These are phyloP conservation scores for Lethenteron camtschaticum DNA, from an alignment of 2,113 vertebrate genomes.

Conservation along the genomic window DNA sequence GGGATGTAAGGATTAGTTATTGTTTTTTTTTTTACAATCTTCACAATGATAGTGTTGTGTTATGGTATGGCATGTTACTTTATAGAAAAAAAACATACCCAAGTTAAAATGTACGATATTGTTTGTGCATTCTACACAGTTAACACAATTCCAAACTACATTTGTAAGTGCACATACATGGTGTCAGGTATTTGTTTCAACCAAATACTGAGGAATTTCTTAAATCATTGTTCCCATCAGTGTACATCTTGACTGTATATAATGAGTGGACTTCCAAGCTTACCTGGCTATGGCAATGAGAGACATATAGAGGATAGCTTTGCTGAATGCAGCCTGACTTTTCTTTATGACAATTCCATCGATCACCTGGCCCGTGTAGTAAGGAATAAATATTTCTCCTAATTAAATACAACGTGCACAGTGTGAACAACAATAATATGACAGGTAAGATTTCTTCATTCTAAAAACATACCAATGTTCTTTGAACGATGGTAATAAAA, in stretches of 20 bases:
- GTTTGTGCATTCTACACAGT: too few relatives aligned
- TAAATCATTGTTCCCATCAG: rapidly evolving
- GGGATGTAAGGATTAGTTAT: too few relatives aligned
- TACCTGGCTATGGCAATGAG: slow-evolving; percentile 36
- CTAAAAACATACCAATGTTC: too few relatives aligned
- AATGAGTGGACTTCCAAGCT: not conserved
- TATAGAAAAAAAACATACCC: too few relatives aligned
- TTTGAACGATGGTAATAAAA: too few relatives aligned
- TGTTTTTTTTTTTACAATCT: too few relatives aligned
- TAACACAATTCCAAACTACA: not conserved
- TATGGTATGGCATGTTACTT: too few relatives aligned
- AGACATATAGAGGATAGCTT: slow-evolving; percentile 25
- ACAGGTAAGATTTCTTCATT: too few relatives aligned
- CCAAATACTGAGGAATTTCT: rapidly evolving
- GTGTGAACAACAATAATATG: too few relatives aligned
- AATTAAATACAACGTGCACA: too few relatives aligned
- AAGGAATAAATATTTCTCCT: slow-evolving; percentile 28
- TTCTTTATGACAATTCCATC: slow-evolving; percentile 34
- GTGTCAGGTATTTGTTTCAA: not conserved
- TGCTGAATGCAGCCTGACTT: slow-evolving; percentile 17
- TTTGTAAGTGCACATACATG: not conserved
- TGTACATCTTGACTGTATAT: not conserved
- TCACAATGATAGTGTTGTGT: too few relatives aligned
- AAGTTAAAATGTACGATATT: too few relatives aligned
- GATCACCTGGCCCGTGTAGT: slow-evolving; percentile 37